phyloP scores from a whole-genome alignment of 1,140 invertebrate genomes.

The Pseudomyrmex cubaensis region DNA sequence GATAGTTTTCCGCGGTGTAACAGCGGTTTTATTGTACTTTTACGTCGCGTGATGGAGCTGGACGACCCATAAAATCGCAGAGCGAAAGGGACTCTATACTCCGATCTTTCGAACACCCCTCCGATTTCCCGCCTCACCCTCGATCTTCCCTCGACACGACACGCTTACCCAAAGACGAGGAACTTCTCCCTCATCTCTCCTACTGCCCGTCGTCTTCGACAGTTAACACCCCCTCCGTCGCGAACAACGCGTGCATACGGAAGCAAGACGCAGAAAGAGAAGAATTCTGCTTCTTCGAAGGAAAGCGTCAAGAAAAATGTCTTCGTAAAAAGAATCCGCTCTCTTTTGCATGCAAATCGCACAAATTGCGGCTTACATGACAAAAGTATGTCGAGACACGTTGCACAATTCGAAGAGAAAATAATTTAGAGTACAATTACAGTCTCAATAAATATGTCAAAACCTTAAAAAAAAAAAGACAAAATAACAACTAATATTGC shows the following conservation, averaged over 20 bases:
- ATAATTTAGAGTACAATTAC: too few species aligned
- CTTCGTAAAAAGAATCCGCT: neutral
- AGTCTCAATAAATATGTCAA: too few species aligned
- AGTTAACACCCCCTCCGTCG: slow-evolving; percentile 61
- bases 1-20: slow-evolving; percentile 75
- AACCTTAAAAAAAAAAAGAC: too few species aligned
- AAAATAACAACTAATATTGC: too few species aligned
- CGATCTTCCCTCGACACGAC: slow-evolving; percentile 24
- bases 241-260: slow-evolving; percentile 27
- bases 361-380: neutral
- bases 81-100: slow-evolving; percentile 69
- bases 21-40: slow-evolving; percentile 84
- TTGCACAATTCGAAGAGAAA: too few species aligned
- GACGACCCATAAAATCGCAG: slow-evolving; percentile 81
- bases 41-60: slow-evolving; percentile 83
- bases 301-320: slow-evolving; percentile 18
- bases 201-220: slow-evolving; percentile 57
- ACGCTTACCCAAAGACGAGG: slow-evolving; percentile 48
- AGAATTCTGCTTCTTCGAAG: slow-evolving; percentile 35
- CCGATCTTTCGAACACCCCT: slow-evolving; percentile 1
- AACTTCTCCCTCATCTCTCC: too few species aligned
- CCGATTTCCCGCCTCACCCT: neutral
- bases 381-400: too few species aligned
- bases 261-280: neutral
- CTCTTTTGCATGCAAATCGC: neutral